These are phyloP conservation scores for Fopius arisanus DNA, from an alignment of 1,140 invertebrate genomes.

Conservation along the genomic window DNA sequence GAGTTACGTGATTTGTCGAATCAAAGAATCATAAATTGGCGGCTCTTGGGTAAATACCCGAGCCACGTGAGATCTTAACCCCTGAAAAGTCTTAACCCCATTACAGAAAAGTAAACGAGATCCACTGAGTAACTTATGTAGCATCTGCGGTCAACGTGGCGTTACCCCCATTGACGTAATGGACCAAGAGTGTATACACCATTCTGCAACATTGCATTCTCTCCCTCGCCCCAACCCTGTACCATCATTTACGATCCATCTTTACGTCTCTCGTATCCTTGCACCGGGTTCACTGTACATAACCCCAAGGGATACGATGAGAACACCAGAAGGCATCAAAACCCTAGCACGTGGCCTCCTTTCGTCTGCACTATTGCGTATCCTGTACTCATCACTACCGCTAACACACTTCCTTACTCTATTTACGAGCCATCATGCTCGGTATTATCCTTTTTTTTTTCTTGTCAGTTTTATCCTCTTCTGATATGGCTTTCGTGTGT, in stretches of 20 bases:
- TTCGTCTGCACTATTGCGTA: neutral
- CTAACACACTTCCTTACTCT: neutral
- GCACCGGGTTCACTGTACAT: neutral
- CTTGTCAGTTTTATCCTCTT: too few species aligned
- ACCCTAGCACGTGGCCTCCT: neutral
- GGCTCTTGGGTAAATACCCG: too few species aligned
- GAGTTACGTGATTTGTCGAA: too few species aligned
- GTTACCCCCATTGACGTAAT: slow-evolving; percentile 4
- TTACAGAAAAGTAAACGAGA: neutral
- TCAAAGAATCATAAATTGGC: too few species aligned
- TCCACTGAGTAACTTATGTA: slow-evolving; percentile 6
- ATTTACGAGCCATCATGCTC: neutral
- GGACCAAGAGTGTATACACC: slow-evolving; percentile 8
- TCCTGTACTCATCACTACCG: neutral
- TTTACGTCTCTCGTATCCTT: neutral
- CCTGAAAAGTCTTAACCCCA: neutral
- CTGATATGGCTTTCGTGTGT: too few species aligned
- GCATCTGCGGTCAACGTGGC: slow-evolving; percentile 5
- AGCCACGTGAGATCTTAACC: too few species aligned
- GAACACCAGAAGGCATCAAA: neutral
- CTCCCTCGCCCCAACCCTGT: neutral
- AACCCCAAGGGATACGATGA: neutral
- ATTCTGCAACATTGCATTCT: slow-evolving; percentile 4
- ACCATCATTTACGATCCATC: slow-evolving; percentile 10
- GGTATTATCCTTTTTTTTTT: too few species aligned